Conservation (phyloP, 2,113 vertebrate species). For the Butorides virescens region DNA sequence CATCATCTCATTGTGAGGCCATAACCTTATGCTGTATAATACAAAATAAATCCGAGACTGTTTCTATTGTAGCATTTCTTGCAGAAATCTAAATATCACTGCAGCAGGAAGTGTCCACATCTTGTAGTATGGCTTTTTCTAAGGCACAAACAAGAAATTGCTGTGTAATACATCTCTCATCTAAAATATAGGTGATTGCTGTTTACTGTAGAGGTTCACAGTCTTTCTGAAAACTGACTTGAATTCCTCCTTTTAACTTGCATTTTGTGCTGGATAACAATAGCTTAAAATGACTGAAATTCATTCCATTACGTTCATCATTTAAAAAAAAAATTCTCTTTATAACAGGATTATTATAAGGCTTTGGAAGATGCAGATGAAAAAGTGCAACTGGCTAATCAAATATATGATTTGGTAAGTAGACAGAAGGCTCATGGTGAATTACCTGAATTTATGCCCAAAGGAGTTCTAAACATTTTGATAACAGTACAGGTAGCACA, state of each 20-base stretch:
- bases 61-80: background rate
- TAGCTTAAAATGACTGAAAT: background rate
- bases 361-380: constrained; percentile 98
- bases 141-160: background rate
- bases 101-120: background rate
- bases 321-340: background rate
- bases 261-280: background rate
- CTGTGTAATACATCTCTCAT: background rate
- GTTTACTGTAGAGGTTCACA: background rate
- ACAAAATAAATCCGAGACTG: background rate
- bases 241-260: background rate
- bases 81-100: background rate
- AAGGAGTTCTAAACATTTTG: background rate
- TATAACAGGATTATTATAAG: constrained; percentile 94
- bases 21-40: background rate
- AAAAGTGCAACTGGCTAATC: constrained; percentile 98
- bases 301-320: background rate
- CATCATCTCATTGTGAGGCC: background rate
- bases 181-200: background rate
- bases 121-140: background rate
- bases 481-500: background rate
- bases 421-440: background rate
- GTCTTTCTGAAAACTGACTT: background rate
- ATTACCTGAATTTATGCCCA: background rate
- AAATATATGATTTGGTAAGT: constrained; percentile 99